A percentile compares a stretch with the other conserved stretches of the same genome.
Conservation (phyloP, 2,888 invertebrate genomes). For the Thecophora atra region DNA sequence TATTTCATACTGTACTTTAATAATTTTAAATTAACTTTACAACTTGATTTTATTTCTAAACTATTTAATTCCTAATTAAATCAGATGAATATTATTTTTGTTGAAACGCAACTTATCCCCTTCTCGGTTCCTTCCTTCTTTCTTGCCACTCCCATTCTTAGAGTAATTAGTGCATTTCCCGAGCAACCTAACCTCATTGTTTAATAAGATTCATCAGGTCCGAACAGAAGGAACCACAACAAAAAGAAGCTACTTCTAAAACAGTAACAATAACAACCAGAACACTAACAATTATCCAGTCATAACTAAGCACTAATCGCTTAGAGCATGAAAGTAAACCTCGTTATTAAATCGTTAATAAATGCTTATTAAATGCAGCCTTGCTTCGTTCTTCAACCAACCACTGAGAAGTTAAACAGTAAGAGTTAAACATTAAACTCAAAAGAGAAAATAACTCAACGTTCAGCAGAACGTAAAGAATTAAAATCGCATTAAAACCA, state of each 20-base stretch:
- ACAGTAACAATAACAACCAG: no score
- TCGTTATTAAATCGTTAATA: not conserved
- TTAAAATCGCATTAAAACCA: not conserved
- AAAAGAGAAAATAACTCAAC: not conserved
- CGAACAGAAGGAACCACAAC: no score
- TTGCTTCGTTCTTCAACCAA: not conserved
- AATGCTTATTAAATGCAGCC: not conserved
- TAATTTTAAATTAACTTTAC: no score
- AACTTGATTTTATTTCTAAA: no score
- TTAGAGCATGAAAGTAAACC: no score
- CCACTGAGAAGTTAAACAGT: not conserved
- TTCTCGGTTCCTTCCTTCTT: not conserved
- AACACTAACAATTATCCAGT: no score
- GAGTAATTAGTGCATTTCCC: not conserved
- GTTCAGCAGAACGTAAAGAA: not conserved
- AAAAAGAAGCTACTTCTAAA: no score
- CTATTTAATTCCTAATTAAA: no score
- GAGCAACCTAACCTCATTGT: no score
- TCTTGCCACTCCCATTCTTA: not conserved
- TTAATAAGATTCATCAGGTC: no score
- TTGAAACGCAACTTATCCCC: not conserved
- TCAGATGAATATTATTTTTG: not conserved
- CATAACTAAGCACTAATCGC: no score
- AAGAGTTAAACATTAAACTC: not conserved
- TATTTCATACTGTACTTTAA: no score